Base-by-base conservation (phyloP, 2,888 invertebrate species). In the Eupithecia exiguata region DNA sequence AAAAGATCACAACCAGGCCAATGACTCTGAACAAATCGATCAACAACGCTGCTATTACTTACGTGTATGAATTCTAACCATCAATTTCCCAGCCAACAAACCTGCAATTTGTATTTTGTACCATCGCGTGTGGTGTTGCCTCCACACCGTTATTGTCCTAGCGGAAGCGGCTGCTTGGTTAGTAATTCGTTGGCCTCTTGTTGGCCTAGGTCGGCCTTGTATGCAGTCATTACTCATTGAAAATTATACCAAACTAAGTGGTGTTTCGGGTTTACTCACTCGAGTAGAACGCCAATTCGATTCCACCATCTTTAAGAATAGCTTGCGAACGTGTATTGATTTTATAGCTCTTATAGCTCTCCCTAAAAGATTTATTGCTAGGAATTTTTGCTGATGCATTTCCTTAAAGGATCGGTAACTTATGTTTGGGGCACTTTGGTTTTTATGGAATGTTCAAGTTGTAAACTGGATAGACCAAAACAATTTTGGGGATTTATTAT, bases 171-270 rank as follows among this genome's bases (percentile, higher is more conserved):
- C 84, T 86, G 84, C 84, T 85, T 82, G 86, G 84, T 83, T 84
- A 85, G 87, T 89, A 91, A 90, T 89, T 88, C 90, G 12, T 58
- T 6, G 58, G 38, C n/a, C 63, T n/a, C n/a, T n/a, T 36, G 89
- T 91, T 92, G 90, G 88, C 91, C 91, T 91, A 91, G 92, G 92
- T 91, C 89, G 86, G 84, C 85, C 87, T 84, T 81, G 82, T 78
- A 81, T 83, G 86, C 86, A 84, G 84, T 87, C 88, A 91, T 91
- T 91, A 91, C 89, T 94, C 93, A 93, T 92, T 91, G 91, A 91
- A 93, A 92, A 93, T 92, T 92, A 92, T 93, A 91, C 92, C 85
- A 85, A 84, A 85, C 90, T 93, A 92, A 93, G 93, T 93, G 92
- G 91, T 89, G 89, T 91, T 92, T 92, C 92, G 89, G 88, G 91